Evolutionary conservation across 2,888 invertebrate genomes (phyloP).

Genomic region (Trachelus troglodyta): DNA sequence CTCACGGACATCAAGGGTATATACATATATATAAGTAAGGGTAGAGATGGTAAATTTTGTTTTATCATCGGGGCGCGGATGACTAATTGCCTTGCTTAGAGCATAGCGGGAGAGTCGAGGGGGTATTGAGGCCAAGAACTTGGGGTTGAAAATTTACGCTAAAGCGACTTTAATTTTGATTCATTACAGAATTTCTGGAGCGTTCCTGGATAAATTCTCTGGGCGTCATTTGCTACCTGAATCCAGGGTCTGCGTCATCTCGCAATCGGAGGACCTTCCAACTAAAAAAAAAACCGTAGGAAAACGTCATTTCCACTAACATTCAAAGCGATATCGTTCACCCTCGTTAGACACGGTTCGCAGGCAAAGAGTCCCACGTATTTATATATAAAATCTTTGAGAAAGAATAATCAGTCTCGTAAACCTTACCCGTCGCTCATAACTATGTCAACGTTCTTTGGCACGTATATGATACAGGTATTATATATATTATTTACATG

Average conservation of each 20-base stretch:
- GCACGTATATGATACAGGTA: neutral
- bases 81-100: constrained; percentile 55
- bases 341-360: neutral
- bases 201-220: constrained; percentile 19
- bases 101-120: constrained; percentile 18
- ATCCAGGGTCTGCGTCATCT: neutral
- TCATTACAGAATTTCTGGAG: constrained; percentile 43
- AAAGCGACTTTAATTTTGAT: constrained; percentile 59
- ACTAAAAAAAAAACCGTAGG: neutral
- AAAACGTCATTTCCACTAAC: neutral
- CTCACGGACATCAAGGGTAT: neutral
- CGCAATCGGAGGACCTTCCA: neutral
- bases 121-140: constrained; percentile 11
- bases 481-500: neutral
- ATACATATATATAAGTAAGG: neutral
- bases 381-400: neutral
- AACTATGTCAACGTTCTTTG: neutral
- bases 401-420: neutral
- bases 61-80: constrained; percentile 45
- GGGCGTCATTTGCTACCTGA: constrained; percentile 17
- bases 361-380: neutral
- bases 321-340: neutral
- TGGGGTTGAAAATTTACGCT: constrained; percentile 42
- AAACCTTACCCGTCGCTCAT: neutral
- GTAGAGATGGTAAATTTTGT: constrained; percentile 41